These are phyloP conservation scores for Cariama cristata DNA, from an alignment of 2,113 vertebrate species.

Conservation along the genomic window DNA sequence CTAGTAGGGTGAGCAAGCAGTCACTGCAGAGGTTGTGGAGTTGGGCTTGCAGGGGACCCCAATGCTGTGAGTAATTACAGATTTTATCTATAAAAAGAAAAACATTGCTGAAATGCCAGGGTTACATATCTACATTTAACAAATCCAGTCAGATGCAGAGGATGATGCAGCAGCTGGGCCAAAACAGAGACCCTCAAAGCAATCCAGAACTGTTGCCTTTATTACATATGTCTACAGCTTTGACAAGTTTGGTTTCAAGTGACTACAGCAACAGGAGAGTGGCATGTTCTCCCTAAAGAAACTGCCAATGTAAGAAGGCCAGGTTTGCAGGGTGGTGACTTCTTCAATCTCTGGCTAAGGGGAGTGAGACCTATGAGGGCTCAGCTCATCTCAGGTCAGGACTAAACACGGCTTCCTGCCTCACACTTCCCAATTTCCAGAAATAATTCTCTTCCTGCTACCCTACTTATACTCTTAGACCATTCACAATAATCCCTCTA, in stretches of 20 bases:
- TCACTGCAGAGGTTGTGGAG: not conserved
- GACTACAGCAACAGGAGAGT: not conserved
- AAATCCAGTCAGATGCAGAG: not conserved
- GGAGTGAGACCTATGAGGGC: not conserved
- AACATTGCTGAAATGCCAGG: not conserved
- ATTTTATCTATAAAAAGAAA: not conserved
- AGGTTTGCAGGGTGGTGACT: not conserved
- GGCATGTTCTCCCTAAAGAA: not conserved
- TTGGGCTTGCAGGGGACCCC: not conserved
- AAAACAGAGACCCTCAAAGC: not conserved
- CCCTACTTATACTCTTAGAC: constrained; percentile 41
- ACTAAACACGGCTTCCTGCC: not conserved
- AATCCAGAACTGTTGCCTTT: not conserved
- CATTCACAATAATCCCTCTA: constrained; percentile 40
- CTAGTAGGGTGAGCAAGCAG: not conserved
- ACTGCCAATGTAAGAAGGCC: not conserved
- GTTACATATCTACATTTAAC: not conserved
- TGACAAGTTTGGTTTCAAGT: not conserved
- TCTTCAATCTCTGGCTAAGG: not conserved
- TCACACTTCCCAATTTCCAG: constrained; percentile 26
- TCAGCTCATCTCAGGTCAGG: not conserved
- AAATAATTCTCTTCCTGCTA: constrained; percentile 54
- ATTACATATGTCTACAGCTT: not conserved
- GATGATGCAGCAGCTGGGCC: not conserved
- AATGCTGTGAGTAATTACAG: not conserved